Base-by-base conservation (phyloP, 2,797 vertebrate species). In the Bradypodion pumilum region DNA sequence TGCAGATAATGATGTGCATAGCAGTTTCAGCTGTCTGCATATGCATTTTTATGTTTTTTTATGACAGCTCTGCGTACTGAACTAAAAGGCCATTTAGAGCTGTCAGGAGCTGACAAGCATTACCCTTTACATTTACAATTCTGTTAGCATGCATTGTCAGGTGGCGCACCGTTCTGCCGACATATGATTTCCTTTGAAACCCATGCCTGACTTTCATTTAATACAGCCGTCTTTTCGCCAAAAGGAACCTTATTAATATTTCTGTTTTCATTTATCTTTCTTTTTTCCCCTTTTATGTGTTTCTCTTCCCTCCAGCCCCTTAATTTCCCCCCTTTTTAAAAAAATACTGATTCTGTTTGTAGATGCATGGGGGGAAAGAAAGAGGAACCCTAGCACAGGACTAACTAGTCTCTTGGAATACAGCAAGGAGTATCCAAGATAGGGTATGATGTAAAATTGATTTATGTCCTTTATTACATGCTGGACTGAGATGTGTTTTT, bases 71-170 rank as follows among this genome's bases (percentile, higher is more conserved):
- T 94, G 94, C 95, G 93, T 95, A 96, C 95, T 95, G 95, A 96
- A 96, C 96, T 96, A 96, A 96, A 96, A 96, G 96, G 96, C 96
- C 96, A 96, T 96, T 96, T 96, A 96, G 96, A 96, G 95, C 95
- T 96, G 96, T 96, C 96, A 97, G 95, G 94, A 94, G 95, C 95
- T 97, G 97, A 97, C 96, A 97, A 96, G 96, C 96, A 97, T 96
- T 96, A 97, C 95, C 96, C 96, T 96, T 96, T 95, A 94, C 95
- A 97, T 97, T 97, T 97, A 97, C 97, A 97, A 96, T 95, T 96
- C 96, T 97, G 95, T 96, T 96, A 96, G 95, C 94, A 95, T 94
- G 94, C 96, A 87, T 96, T 95, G 95, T 96, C 95, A 96, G 95
- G 95, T 95, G 95, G 94, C 94, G 96, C 95, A 92, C 95, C 94